These are phyloP conservation scores for Stichodactyla mertensii DNA, from an alignment of 64 coral and sea anemone genomes.

Conservation along the genomic window DNA sequence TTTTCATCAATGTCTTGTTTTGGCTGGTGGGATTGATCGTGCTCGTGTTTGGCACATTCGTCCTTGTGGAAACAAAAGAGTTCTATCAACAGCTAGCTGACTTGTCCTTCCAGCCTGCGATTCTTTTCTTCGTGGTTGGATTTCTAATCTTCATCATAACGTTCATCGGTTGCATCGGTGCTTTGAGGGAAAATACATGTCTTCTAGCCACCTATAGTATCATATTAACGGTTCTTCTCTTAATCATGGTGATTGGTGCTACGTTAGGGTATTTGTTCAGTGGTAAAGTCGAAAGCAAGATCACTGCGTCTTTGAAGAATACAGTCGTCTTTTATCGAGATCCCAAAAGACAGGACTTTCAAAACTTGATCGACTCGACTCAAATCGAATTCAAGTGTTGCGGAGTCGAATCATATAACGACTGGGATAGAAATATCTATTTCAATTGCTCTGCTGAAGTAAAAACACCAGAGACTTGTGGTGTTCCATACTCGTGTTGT, in stretches of 20 bases:
- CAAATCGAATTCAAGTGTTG: slow-evolving; percentile 47
- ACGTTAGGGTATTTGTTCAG: slow-evolving; percentile 16
- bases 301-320: not conserved
- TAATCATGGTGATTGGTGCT: slow-evolving; percentile 25
- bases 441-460: slow-evolving; percentile 51
- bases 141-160: slow-evolving; percentile 38
- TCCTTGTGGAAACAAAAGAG: slow-evolving; percentile 41
- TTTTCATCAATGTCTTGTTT: slow-evolving; percentile 52
- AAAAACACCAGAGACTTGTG: not conserved
- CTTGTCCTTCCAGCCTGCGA: slow-evolving; percentile 29
- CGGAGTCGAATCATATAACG: slow-evolving; percentile 29
- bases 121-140: slow-evolving; percentile 35
- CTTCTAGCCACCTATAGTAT: slow-evolving; percentile 21
- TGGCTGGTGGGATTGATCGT: slow-evolving; percentile 35
- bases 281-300: slow-evolving; percentile 20
- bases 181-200: slow-evolving; percentile 52
- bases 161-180: slow-evolving; percentile 51
- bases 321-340: slow-evolving; percentile 18
- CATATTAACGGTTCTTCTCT: slow-evolving; percentile 19
- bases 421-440: slow-evolving; percentile 40
- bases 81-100: slow-evolving; percentile 32
- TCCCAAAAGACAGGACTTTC: slow-evolving; percentile 21
- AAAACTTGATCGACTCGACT: slow-evolving; percentile 32
- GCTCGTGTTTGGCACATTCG: slow-evolving; percentile 32
- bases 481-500: slow-evolving; percentile 50